Evolutionary conservation across 2,888 invertebrate genomes (phyloP).

Genomic region (Parapristionchus giblindavisi): DNA sequence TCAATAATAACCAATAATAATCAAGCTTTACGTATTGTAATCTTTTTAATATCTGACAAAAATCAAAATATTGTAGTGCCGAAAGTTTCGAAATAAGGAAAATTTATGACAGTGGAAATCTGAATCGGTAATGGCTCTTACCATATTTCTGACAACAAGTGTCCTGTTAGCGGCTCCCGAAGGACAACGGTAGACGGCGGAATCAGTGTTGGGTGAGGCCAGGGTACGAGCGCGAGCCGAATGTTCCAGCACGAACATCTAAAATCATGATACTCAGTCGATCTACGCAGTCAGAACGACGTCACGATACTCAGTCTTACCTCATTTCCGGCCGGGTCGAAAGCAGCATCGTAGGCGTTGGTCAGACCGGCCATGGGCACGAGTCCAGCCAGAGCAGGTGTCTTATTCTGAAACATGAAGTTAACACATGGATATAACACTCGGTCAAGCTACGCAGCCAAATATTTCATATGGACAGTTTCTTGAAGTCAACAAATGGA

Average conservation of each 20-base stretch:
- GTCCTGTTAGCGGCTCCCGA: conserved; percentile 12
- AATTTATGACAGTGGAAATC: too few relatives aligned
- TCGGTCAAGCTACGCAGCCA: background rate
- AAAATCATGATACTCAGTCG: background rate
- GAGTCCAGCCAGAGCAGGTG: conserved; percentile 73
- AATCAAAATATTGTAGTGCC: too few relatives aligned
- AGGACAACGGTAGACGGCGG: conserved; percentile 39
- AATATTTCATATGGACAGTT: too few relatives aligned
- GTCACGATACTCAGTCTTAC: background rate
- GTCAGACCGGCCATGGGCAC: conserved; percentile 70
- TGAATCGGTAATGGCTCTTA: background rate
- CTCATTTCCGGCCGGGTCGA: conserved; percentile 77
- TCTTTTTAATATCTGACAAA: too few relatives aligned
- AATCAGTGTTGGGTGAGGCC: conserved; percentile 62
- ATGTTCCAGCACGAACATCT: conserved; percentile 72
- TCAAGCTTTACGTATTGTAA: too few relatives aligned
- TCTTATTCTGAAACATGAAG: conserved; percentile 41
- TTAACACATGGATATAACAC: background rate
- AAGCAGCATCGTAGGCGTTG: conserved; percentile 88
- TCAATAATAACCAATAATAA: too few relatives aligned
- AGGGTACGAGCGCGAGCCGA: conserved; percentile 63
- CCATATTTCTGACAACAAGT: conserved; percentile 33
- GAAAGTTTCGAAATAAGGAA: too few relatives aligned
- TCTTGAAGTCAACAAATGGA: background rate
- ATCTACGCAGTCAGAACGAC: background rate